These are phyloP conservation scores for Chydorus sphaericus DNA, from an alignment of 2,888 invertebrate species.

Conservation along the genomic window DNA sequence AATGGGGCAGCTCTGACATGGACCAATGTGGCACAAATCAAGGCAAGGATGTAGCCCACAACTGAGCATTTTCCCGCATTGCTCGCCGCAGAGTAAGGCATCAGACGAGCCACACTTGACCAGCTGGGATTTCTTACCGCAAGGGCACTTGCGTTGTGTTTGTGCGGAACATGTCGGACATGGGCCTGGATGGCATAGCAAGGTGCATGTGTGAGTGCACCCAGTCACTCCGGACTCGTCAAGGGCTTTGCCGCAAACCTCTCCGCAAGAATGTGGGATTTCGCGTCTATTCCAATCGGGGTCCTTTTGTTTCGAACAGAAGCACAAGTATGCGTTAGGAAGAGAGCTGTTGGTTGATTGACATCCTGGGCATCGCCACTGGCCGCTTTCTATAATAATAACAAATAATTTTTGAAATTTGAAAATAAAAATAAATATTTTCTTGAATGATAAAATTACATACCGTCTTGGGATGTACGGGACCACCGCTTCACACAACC, in stretches of 20 bases:
- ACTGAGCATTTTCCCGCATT: constrained; percentile 55
- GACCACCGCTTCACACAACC: constrained; percentile 87
- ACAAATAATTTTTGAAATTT: constrained; percentile 6
- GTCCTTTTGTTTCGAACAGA: constrained; percentile 65
- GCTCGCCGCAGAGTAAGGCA: constrained; percentile 53
- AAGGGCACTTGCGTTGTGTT: constrained; percentile 51
- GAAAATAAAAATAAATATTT: constrained; percentile 14
- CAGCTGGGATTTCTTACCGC: constrained; percentile 51
- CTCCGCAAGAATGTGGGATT: constrained; percentile 83
- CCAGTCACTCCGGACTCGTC: constrained; percentile 29
- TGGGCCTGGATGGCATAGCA: constrained; percentile 86
- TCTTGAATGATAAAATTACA: constrained; percentile 18
- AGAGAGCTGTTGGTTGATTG: constrained; percentile 60
- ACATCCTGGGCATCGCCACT: constrained; percentile 95
- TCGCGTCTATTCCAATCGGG: constrained; percentile 61
- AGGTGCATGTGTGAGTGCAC: constrained; percentile 45
- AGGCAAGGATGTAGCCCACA: constrained; percentile 64
- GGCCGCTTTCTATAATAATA: constrained; percentile 37
- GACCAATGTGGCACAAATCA: constrained; percentile 59
- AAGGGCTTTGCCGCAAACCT: constrained; percentile 51
- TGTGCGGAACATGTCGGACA: constrained; percentile 78
- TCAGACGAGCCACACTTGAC: constrained; percentile 58
- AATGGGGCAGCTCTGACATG: constrained; percentile 55
- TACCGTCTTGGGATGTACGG: constrained; percentile 54
- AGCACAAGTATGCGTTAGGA: constrained; percentile 73